Evolutionary conservation across 1,140 invertebrate species (phyloP), one percentile per base, ranked within the genome.

Genomic region (Bicyclus anynana): DNA sequence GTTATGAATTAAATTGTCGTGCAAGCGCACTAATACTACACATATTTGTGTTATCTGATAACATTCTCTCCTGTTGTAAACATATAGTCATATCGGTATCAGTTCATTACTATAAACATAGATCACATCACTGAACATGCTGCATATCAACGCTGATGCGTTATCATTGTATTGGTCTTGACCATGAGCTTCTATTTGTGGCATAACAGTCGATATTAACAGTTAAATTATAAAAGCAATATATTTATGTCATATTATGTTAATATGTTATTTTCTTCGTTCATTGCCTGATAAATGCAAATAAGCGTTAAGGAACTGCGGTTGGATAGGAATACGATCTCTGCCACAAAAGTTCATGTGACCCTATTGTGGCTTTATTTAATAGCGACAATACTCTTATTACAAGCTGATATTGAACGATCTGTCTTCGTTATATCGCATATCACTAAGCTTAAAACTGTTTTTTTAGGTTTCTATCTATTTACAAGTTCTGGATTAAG

Each of bases 11-110:
- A 38, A 56, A 49, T 55, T 51, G 27, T 56, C 26, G 47, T 5
- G 20, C 20, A 54, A 55, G 49, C 49, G 23, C 48, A 57, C 52
- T 46, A 46, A 59, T 40, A 58, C 49, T 61, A 62, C 48, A 48
- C 29, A 55, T 55, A 33, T 33, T 23, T 33, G 44, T 63, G 62
- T 72, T 72, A 75, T 75, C 72, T 62, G 72, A 69, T 75, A 64
- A 65, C 59, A 66, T 65, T 65, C 57, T 65, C 54, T 18, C 46
- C 60, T 63, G 76, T 80, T 74, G 72, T 79, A 83, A 83, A 83
- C 74, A 80, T 59, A 59, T 50, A 56, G 56, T 74, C 67, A 68
- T 54, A 62, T 56, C 57, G 44, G 69, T 54, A 62, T 56, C 57
- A 47, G 40, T 60, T 44, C 42, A 61, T 59, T 52, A 59, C 54